Conservation (phyloP, 53 echinoderm and acorn worm genomes). For the Mesocentrotus franciscanus region DNA sequence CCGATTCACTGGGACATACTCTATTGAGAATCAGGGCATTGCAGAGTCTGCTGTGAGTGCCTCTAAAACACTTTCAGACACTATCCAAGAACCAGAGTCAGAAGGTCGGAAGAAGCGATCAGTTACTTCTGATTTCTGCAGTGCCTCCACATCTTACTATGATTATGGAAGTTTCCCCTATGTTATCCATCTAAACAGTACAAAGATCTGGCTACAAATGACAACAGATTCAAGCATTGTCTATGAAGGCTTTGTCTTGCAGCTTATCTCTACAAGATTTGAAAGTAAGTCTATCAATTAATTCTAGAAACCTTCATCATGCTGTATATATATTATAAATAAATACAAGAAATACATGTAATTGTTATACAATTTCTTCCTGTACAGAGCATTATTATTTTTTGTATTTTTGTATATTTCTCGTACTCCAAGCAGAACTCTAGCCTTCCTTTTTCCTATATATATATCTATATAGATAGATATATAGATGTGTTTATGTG, state of each 20-base stretch:
- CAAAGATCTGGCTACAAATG: conserved; percentile 36
- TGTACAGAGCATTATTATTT: too few species aligned
- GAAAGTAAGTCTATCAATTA: conserved; percentile 19
- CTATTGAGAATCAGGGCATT: not conserved
- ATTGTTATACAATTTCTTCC: too few species aligned
- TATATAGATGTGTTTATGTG: too few species aligned
- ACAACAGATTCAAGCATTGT: not conserved
- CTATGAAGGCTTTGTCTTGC: not conserved
- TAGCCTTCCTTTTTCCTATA: too few species aligned
- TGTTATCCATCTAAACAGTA: conserved; percentile 28
- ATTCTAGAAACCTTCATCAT: too few species aligned
- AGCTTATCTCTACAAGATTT: not conserved
- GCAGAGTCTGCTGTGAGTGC: not conserved
- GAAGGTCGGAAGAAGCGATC: not conserved
- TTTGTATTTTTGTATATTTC: too few species aligned
- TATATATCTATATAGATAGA: too few species aligned
- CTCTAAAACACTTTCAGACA: not conserved
- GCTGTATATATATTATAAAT: too few species aligned
- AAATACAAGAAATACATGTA: too few species aligned
- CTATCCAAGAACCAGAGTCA: not conserved
- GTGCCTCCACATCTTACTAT: not conserved
- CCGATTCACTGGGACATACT: not conserved
- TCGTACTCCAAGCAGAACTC: too few species aligned
- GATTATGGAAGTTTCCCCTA: not conserved
- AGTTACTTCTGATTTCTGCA: not conserved